These are phyloP conservation scores for Callinectes sapidus DNA, from an alignment of 2,888 invertebrate genomes.

Conservation along the genomic window DNA sequence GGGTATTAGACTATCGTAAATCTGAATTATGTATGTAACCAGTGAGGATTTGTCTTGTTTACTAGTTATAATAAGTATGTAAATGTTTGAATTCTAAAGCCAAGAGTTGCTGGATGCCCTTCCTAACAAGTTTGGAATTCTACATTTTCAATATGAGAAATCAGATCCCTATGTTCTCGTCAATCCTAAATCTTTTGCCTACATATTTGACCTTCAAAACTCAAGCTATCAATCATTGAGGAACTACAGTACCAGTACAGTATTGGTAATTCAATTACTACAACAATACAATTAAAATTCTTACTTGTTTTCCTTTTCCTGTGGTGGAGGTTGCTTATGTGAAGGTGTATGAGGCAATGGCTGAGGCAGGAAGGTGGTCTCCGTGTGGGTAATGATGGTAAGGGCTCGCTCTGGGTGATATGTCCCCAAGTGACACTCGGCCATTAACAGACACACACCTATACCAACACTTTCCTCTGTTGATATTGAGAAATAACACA, in stretches of 20 bases:
- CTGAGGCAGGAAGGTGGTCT: slow-evolving; percentile 71
- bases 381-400: slow-evolving; percentile 65
- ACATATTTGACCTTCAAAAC: neutral
- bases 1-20: no score
- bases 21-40: no score
- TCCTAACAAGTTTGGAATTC: no score
- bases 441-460: slow-evolving; percentile 68
- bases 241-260: no score
- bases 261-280: neutral
- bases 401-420: slow-evolving; percentile 65
- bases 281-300: neutral
- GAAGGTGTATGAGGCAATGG: slow-evolving; percentile 70
- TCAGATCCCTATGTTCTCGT: neutral
- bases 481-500: neutral
- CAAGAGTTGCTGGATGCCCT: no score
- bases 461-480: slow-evolving; percentile 72
- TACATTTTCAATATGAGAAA: no score
- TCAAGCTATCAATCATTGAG: neutral
- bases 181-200: neutral
- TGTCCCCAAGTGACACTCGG: slow-evolving; percentile 61
- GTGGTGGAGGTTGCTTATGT: slow-evolving; percentile 64
- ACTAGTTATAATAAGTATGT: no score
- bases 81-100: no score
- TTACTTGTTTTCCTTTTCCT: slow-evolving; percentile 67
- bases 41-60: no score